Evolutionary conservation across 2,888 invertebrate species (phyloP).

Genomic region (Tanypteryx hageni): DNA sequence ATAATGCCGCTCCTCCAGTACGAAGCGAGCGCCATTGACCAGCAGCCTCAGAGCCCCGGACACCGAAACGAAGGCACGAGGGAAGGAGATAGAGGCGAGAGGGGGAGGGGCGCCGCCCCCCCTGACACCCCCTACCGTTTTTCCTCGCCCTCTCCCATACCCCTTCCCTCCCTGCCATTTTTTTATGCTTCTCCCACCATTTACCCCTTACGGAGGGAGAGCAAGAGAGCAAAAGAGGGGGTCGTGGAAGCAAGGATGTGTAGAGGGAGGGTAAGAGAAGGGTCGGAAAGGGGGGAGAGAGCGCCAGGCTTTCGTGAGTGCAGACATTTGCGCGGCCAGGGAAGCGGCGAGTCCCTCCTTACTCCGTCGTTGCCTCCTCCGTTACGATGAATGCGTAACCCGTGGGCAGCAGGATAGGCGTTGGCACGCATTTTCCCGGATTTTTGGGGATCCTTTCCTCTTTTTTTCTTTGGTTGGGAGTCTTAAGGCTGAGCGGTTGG

Average conservation of each 20-base stretch:
- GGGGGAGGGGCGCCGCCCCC: background rate
- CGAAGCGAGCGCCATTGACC: slow-evolving; percentile 23
- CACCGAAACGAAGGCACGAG: background rate
- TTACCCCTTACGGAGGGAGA: too few relatives aligned
- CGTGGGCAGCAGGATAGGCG: background rate
- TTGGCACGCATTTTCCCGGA: slow-evolving; percentile 19
- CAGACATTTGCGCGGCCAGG: slow-evolving; percentile 10
- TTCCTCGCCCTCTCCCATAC: background rate
- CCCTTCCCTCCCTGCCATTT: too few relatives aligned
- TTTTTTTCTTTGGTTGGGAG: background rate
- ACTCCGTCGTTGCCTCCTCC: background rate
- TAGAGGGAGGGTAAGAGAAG: background rate
- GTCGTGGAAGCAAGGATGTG: slow-evolving; percentile 15
- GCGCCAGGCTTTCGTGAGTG: slow-evolving; percentile 30
- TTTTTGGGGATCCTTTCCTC: background rate
- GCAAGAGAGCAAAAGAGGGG: background rate
- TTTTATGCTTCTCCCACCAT: too few relatives aligned
- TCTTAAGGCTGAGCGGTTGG: background rate
- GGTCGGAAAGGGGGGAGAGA: background rate
- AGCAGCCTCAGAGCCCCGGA: slow-evolving; percentile 19
- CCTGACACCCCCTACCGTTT: background rate
- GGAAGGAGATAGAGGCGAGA: background rate
- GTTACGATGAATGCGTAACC: slow-evolving; percentile 23
- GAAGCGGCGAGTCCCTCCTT: background rate
- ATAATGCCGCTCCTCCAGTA: slow-evolving; percentile 8